Conservation (phyloP, 2,888 invertebrate species). For the Cyclophora punctaria region DNA sequence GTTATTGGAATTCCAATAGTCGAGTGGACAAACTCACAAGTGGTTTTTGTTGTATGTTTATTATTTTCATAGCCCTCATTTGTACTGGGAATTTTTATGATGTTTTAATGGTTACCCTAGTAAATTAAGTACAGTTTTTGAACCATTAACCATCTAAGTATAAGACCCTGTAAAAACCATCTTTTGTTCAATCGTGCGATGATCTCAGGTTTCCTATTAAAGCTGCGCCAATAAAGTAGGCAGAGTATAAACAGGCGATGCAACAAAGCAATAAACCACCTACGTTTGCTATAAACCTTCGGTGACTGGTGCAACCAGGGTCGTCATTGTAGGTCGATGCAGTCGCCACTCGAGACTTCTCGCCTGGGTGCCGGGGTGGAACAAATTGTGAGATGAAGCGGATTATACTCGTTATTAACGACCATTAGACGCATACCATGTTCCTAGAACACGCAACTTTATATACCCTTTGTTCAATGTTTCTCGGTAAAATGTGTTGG, state of each 20-base stretch:
- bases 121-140: too few relatives aligned
- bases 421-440: constrained; percentile 10
- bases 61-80: too few relatives aligned
- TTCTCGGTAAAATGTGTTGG: constrained; percentile 1
- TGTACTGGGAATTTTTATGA: too few relatives aligned
- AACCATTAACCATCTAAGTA: too few relatives aligned
- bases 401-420: constrained; percentile 13
- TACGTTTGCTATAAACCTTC: constrained; percentile 30
- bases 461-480: too few relatives aligned
- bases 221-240: constrained; percentile 19
- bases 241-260: constrained; percentile 17
- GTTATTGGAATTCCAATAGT: background rate
- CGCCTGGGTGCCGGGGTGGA: constrained; percentile 20
- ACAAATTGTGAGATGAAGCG: constrained; percentile 22
- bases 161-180: too few relatives aligned
- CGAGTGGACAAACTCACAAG: too few relatives aligned
- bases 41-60: too few relatives aligned
- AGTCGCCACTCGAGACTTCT: constrained; percentile 25
- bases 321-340: constrained; percentile 34
- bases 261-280: constrained; percentile 22
- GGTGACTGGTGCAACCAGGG: constrained; percentile 33
- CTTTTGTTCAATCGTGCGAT: background rate
- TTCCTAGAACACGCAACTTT: constrained; percentile 1
- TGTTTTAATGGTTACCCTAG: too few relatives aligned
- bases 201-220: constrained; percentile 22